These are phyloP conservation scores for Dichetophora obliterata DNA, from an alignment of 2,888 invertebrate species.

Conservation along the genomic window DNA sequence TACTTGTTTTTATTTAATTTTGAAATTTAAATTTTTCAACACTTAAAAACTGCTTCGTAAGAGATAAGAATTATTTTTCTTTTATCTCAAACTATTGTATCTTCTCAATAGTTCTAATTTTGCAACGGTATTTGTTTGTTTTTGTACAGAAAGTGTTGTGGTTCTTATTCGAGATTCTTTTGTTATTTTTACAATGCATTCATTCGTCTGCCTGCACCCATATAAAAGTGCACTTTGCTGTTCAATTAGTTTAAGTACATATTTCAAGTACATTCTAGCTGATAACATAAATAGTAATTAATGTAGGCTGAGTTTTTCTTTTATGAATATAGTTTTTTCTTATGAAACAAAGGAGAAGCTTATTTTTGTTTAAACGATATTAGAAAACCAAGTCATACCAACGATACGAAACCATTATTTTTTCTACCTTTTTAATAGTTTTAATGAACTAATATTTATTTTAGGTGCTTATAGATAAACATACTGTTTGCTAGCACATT, in stretches of 20 bases:
- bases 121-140: not conserved
- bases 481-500: too few species aligned
- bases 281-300: conserved; percentile 8
- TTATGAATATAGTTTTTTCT: too few species aligned
- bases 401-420: too few species aligned
- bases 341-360: too few species aligned
- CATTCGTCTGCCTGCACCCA: too few species aligned
- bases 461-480: too few species aligned
- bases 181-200: not conserved
- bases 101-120: not conserved
- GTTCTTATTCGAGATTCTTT: not conserved
- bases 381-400: too few species aligned
- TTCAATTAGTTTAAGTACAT: not conserved
- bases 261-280: conserved; percentile 1
- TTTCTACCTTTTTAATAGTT: too few species aligned
- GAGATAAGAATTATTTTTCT: conserved; percentile 11
- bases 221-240: too few species aligned
- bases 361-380: too few species aligned
- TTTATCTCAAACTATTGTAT: not conserved
- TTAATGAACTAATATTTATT: too few species aligned
- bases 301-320: not conserved
- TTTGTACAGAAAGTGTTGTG: not conserved
- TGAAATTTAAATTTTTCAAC: conserved; percentile 2
- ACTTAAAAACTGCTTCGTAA: not conserved
- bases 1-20: conserved; percentile 10